These are phyloP conservation scores for Oncorhynchus keta DNA, from an alignment of 2,113 vertebrate genomes.

Conservation along the genomic window DNA sequence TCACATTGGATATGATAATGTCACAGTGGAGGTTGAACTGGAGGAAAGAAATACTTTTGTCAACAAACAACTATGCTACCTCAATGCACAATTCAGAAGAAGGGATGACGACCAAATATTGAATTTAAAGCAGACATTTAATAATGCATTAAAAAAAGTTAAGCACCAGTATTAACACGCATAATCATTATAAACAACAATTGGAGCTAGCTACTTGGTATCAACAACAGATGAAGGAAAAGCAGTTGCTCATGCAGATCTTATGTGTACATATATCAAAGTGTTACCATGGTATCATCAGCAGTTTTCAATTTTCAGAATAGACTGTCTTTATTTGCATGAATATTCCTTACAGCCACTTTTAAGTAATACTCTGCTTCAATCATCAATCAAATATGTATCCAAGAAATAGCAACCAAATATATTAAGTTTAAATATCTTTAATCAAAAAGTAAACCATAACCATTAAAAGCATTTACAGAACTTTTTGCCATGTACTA, in stretches of 20 bases:
- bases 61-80: too few species aligned
- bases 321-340: background rate
- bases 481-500: slow-evolving; percentile 31
- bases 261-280: slow-evolving; percentile 46
- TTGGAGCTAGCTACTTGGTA: slow-evolving; percentile 32
- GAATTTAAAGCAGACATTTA: slow-evolving; percentile 59
- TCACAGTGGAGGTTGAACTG: too few species aligned
- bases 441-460: slow-evolving; percentile 47
- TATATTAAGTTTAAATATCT: slow-evolving; percentile 72
- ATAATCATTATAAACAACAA: slow-evolving; percentile 51
- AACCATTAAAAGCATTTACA: slow-evolving; percentile 46
- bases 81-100: too few species aligned
- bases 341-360: background rate
- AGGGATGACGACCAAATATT: background rate
- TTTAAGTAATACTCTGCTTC: slow-evolving; percentile 23
- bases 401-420: slow-evolving; percentile 54
- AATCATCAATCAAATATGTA: slow-evolving; percentile 17
- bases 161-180: slow-evolving; percentile 44
- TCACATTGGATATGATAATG: too few species aligned
- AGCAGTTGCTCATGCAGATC: slow-evolving; percentile 56
- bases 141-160: slow-evolving; percentile 56
- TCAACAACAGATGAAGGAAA: slow-evolving; percentile 43
- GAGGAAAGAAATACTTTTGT: too few species aligned
- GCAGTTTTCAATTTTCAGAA: slow-evolving; percentile 1
- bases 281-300: slow-evolving; percentile 20